Conservation (phyloP, 2,888 invertebrate species). For the Atrina japonica region DNA sequence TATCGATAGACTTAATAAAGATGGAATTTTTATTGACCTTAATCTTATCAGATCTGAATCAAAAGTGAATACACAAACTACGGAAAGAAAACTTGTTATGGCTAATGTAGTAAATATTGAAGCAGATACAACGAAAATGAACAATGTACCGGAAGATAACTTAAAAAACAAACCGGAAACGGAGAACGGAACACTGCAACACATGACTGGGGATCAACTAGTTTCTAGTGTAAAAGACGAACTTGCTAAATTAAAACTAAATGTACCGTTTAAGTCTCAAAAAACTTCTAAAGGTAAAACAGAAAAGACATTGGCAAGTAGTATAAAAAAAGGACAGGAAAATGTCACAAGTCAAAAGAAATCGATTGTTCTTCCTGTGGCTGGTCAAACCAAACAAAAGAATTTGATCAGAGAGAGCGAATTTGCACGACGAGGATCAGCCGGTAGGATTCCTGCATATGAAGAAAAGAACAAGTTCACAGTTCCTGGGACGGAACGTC, state of each 20-base stretch:
- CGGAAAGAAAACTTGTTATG: no score
- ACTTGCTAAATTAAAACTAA: conserved; percentile 21
- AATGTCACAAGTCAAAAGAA: not conserved
- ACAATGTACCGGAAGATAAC: not conserved
- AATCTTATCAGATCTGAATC: not conserved
- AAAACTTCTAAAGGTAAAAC: not conserved
- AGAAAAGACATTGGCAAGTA: not conserved
- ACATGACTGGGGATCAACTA: not conserved
- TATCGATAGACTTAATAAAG: conserved; percentile 7
- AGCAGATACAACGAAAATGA: not conserved
- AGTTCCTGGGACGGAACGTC: no score
- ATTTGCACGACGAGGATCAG: not conserved
- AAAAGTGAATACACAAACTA: no score
- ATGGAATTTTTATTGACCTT: conserved; percentile 17
- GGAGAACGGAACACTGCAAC: not conserved
- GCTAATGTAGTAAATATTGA: no score
- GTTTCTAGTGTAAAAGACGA: conserved; percentile 23
- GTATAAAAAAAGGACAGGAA: no score
- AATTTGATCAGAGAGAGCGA: not conserved
- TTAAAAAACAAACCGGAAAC: not conserved
- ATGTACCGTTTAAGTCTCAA: not conserved
- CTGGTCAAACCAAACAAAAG: not conserved
- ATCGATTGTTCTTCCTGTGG: conserved; percentile 1
- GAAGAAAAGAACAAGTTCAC: no score
- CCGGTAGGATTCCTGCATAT: no score